phyloP scores from a whole-genome alignment of 2,888 invertebrate genomes.

The Metacarcinus magister region DNA sequence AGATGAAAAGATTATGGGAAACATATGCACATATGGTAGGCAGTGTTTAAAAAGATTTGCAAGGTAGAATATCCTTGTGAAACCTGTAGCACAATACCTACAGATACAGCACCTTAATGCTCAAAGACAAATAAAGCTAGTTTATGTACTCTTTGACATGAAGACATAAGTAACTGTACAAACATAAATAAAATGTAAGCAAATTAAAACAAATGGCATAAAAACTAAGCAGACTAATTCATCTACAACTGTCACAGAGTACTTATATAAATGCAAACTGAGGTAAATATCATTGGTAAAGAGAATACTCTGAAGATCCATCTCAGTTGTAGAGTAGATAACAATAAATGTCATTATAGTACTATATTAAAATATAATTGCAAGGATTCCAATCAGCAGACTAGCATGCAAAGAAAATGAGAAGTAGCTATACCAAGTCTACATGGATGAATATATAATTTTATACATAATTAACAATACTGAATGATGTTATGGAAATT shows the following conservation, averaged over 20 bases:
- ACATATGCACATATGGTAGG: background rate
- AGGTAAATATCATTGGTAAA: constrained; percentile 10
- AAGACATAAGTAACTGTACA: background rate
- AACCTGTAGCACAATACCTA: background rate
- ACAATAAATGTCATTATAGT: background rate
- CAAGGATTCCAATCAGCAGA: background rate
- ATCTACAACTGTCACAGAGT: background rate
- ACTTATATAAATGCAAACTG: background rate
- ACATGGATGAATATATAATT: background rate
- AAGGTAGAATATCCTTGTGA: constrained; percentile 28
- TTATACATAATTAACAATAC: background rate
- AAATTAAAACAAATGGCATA: background rate
- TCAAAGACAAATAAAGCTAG: constrained; percentile 33
- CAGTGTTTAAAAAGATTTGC: background rate
- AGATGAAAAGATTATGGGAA: background rate
- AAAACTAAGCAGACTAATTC: background rate
- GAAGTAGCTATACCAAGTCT: background rate
- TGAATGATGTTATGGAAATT: constrained; percentile 28
- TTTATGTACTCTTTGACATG: background rate
- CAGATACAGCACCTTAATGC: constrained; percentile 14
- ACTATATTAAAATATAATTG: background rate
- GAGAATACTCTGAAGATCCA: background rate
- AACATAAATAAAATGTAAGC: background rate
- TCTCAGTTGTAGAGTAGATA: background rate
- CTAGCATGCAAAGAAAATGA: background rate